These are phyloP conservation scores for Crypturellus tataupa DNA, from an alignment of 2,797 vertebrate genomes.

Conservation along the genomic window DNA sequence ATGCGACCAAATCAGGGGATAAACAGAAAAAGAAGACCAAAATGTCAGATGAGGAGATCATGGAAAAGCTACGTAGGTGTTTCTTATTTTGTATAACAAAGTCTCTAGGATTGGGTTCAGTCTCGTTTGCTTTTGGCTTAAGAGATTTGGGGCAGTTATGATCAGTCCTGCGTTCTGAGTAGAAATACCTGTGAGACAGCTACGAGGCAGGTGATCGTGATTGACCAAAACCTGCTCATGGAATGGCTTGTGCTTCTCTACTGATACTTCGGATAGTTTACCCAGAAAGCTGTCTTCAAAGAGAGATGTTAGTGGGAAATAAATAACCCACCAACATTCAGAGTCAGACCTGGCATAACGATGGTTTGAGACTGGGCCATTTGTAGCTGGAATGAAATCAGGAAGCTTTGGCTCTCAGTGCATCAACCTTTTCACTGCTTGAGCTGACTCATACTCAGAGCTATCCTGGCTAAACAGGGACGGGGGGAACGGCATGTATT, in stretches of 20 bases:
- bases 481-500: not conserved
- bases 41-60: constrained; percentile 98
- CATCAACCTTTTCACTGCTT: not conserved
- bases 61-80: constrained; percentile 95
- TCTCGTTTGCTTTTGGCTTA: not conserved
- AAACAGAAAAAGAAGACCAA: constrained; percentile 96
- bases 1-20: constrained; percentile 87
- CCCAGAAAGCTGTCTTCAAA: not conserved
- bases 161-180: not conserved
- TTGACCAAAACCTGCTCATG: not conserved
- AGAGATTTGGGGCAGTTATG: not conserved
- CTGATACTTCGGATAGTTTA: not conserved
- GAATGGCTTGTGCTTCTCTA: too few species aligned
- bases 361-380: not conserved
- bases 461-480: rapidly evolving
- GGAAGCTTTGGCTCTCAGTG: not conserved
- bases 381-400: not conserved
- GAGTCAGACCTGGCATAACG: not conserved
- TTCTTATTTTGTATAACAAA: not conserved
- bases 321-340: not conserved
- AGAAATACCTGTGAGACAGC: not conserved
- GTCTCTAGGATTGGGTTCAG: not conserved
- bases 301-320: not conserved
- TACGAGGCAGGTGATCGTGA: not conserved
- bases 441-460: not conserved